phyloP scores from a whole-genome alignment of 2,888 invertebrate species.

The Rhorus exstirpatorius region DNA sequence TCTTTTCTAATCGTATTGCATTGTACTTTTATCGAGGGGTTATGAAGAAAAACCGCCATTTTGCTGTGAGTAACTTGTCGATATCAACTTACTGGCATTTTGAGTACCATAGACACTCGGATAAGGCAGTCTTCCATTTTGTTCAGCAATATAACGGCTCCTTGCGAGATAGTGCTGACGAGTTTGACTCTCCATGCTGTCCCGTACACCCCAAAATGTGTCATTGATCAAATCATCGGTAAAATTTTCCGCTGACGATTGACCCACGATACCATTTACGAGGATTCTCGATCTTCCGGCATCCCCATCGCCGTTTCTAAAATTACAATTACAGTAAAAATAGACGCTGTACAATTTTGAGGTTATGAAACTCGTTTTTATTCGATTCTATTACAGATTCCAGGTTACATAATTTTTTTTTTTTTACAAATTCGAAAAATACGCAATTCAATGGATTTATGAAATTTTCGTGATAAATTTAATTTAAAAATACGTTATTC shows the following conservation, averaged over 20 bases:
- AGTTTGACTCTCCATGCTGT: slow-evolving; percentile 82
- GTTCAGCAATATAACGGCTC: slow-evolving; percentile 88
- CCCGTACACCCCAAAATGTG: slow-evolving; percentile 79
- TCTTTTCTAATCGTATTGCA: no score
- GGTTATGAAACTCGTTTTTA: slow-evolving; percentile 27
- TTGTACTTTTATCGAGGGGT: not conserved
- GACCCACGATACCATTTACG: slow-evolving; percentile 77
- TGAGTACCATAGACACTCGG: slow-evolving; percentile 83
- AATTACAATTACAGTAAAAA: slow-evolving; percentile 42
- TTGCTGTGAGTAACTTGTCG: not conserved
- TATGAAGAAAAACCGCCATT: not conserved
- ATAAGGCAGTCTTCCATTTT: slow-evolving; percentile 83
- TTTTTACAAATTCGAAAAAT: slow-evolving; percentile 24
- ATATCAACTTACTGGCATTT: slow-evolving; percentile 78
- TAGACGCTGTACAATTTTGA: not conserved
- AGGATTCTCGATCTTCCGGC: slow-evolving; percentile 75
- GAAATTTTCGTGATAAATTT: no score
- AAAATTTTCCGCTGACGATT: slow-evolving; percentile 75
- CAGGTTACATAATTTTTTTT: slow-evolving; percentile 18
- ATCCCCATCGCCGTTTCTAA: slow-evolving; percentile 80
- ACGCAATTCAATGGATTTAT: not conserved
- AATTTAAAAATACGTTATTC: no score
- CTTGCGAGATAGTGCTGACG: slow-evolving; percentile 88
- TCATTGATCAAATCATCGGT: slow-evolving; percentile 76
- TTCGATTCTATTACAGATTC: slow-evolving; percentile 27